These are phyloP conservation scores for Carollia perspicillata DNA, from an alignment of 2,113 vertebrate species.

Conservation along the genomic window DNA sequence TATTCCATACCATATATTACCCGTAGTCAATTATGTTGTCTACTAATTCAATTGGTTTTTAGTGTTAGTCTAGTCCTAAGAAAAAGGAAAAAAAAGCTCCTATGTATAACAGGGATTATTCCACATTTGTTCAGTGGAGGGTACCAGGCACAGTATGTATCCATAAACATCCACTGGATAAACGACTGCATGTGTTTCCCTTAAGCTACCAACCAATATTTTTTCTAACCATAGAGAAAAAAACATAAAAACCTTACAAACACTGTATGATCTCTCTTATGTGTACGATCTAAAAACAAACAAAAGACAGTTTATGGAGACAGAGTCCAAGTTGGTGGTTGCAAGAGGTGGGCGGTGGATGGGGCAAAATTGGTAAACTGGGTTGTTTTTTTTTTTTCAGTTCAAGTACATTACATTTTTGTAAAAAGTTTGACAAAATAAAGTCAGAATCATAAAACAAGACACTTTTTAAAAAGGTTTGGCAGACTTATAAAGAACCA, in stretches of 20 bases:
- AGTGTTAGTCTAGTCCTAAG: neutral
- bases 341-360: neutral
- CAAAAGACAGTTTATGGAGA: neutral
- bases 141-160: neutral
- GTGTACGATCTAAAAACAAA: neutral
- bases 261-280: neutral
- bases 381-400: neutral
- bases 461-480: neutral
- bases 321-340: neutral
- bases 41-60: neutral
- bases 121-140: neutral
- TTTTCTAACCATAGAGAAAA: neutral
- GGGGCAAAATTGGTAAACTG: neutral
- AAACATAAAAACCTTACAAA: neutral
- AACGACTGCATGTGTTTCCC: neutral
- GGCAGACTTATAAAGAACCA: neutral
- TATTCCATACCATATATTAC: neutral
- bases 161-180: neutral
- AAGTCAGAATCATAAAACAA: neutral
- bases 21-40: neutral
- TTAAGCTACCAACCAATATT: neutral
- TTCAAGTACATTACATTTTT: no score
- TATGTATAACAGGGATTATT: neutral
- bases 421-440: neutral
- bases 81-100: neutral